phyloP scores from a whole-genome alignment of 2,113 vertebrate species.

The Anarhynchus alexandrinus region DNA sequence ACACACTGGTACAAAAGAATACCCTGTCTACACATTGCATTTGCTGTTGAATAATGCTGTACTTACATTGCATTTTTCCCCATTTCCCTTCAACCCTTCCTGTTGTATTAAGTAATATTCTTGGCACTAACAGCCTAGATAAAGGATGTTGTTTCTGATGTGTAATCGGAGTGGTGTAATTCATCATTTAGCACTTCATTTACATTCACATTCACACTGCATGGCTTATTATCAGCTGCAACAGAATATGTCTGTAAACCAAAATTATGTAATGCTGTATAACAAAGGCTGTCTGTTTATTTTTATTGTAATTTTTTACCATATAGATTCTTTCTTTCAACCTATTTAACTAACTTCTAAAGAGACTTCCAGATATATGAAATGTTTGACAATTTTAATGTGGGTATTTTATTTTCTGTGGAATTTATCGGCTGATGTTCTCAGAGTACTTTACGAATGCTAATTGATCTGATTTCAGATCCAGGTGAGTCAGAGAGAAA shows the following conservation, averaged over 20 bases:
- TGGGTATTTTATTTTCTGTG: background rate
- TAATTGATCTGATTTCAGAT: background rate
- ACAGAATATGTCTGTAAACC: constrained; percentile 22
- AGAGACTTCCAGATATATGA: background rate
- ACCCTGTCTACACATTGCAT: background rate
- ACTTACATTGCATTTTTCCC: constrained; percentile 8
- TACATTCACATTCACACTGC: constrained; percentile 35
- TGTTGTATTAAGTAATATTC: constrained; percentile 55
- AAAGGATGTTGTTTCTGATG: constrained; percentile 66
- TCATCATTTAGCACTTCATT: constrained; percentile 61
- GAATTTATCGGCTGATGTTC: background rate
- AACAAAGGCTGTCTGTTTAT: constrained; percentile 33
- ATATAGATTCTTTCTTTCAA: background rate
- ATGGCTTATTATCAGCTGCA: constrained; percentile 46
- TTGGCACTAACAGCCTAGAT: constrained; percentile 55
- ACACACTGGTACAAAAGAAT: background rate
- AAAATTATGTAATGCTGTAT: constrained; percentile 31
- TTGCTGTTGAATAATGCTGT: constrained; percentile 4
- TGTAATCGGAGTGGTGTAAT: constrained; percentile 29
- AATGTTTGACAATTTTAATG: constrained; percentile 2
- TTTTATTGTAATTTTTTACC: background rate
- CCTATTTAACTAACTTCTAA: background rate
- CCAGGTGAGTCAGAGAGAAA: background rate
- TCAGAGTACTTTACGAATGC: background rate
- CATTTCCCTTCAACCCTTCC: constrained; percentile 53